Evolutionary conservation across 2,797 vertebrate genomes (phyloP).

Genomic region (Rhinichthys osculus): DNA sequence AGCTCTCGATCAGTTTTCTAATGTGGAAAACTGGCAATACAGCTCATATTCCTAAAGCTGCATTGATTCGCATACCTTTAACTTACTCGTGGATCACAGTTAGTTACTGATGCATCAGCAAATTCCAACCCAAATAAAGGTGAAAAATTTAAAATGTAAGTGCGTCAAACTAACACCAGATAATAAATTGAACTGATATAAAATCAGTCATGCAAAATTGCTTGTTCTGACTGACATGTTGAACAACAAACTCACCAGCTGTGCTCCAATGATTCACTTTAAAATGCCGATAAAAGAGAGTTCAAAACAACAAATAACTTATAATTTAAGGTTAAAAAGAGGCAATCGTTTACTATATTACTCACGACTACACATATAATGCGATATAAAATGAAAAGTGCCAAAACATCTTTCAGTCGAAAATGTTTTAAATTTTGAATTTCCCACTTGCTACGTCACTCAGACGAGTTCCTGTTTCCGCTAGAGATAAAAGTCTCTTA

Average conservation of each 20-base stretch:
- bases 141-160: background rate
- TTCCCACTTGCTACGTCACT: conserved; percentile 69
- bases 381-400: background rate
- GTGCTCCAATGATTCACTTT: background rate
- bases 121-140: background rate
- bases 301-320: background rate
- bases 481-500: conserved; percentile 48
- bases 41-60: background rate
- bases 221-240: background rate
- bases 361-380: background rate
- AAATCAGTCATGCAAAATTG: background rate
- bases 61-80: background rate
- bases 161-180: background rate
- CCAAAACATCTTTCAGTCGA: background rate
- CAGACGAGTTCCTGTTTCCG: conserved; percentile 72
- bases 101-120: background rate
- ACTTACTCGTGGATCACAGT: background rate
- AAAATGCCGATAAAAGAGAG: conserved; percentile 1
- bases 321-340: background rate
- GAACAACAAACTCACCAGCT: conserved; percentile 38
- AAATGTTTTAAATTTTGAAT: conserved; percentile 77
- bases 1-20: background rate
- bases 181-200: background rate
- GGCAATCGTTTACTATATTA: background rate
- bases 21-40: background rate